These are phyloP conservation scores for Anthopleura sola DNA, from an alignment of 64 coral and sea anemone genomes.

Conservation along the genomic window DNA sequence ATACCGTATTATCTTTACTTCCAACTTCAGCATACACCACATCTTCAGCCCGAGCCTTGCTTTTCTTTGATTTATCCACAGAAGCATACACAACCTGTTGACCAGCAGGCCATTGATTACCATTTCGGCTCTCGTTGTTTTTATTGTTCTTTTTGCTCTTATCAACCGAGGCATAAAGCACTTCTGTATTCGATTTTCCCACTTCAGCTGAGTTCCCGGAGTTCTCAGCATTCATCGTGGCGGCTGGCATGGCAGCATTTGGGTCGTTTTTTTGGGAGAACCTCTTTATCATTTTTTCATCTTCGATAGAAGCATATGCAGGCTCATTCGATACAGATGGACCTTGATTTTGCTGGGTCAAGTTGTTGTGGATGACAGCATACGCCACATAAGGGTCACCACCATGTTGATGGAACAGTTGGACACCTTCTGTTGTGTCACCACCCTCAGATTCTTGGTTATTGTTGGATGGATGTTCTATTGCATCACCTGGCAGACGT, in stretches of 20 bases:
- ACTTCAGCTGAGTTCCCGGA: not conserved
- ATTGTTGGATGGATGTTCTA: not conserved
- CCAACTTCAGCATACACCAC: not conserved
- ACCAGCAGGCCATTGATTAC: not conserved
- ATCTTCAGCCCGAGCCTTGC: not conserved
- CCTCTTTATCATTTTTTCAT: not conserved
- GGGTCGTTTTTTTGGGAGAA: not conserved
- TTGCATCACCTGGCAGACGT: not conserved
- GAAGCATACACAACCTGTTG: not conserved
- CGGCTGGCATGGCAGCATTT: not conserved
- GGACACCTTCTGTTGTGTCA: not conserved
- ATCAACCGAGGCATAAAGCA: constrained; percentile 2
- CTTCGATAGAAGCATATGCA: not conserved
- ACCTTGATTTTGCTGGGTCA: not conserved
- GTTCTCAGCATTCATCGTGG: not conserved
- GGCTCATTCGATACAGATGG: not conserved
- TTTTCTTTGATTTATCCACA: not conserved
- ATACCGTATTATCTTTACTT: not conserved
- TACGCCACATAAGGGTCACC: not conserved
- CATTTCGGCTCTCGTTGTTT: not conserved
- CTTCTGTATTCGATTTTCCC: not conserved
- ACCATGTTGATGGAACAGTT: not conserved
- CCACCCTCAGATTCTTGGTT: not conserved
- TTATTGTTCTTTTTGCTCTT: not conserved
- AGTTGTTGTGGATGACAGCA: not conserved